These are phyloP conservation scores for Tonatia bakeri DNA, from an alignment of 2,113 vertebrate species.

Conservation along the genomic window DNA sequence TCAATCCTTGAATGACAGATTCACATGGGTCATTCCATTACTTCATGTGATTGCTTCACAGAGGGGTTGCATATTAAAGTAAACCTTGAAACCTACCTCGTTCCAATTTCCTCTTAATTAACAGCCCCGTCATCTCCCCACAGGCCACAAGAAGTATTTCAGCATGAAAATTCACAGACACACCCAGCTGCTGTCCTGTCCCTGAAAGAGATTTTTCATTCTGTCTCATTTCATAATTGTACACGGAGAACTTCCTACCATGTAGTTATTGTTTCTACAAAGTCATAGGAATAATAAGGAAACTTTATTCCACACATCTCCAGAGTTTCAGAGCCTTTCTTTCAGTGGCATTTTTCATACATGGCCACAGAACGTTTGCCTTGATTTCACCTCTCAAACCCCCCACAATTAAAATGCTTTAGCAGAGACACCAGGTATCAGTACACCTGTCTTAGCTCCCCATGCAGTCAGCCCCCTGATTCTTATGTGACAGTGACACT, in stretches of 20 bases:
- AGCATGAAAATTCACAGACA: not conserved
- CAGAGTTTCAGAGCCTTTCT: not conserved
- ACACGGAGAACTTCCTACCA: too few species aligned
- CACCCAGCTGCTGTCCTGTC: fast-evolving
- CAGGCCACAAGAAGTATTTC: constrained; percentile 43
- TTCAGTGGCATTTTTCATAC: not conserved
- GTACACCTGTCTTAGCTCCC: not conserved
- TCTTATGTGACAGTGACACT: not conserved
- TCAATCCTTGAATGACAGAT: not conserved
- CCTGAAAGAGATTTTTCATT: constrained; percentile 36
- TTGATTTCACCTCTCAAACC: not conserved
- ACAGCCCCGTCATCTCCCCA: not conserved
- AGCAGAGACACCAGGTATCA: not conserved
- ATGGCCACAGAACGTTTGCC: not conserved
- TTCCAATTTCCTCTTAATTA: constrained; percentile 42
- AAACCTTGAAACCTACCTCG: not conserved
- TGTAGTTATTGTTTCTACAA: not conserved
- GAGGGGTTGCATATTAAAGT: not conserved
- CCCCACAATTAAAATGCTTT: not conserved
- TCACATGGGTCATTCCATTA: not conserved
- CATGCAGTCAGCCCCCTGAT: not conserved
- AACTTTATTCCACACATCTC: not conserved
- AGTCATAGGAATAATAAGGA: not conserved
- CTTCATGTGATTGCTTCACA: not conserved
- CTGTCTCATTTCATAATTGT: not conserved